Evolutionary conservation across 2,797 vertebrate species (phyloP).

Genomic region (Spinibarbus caldwelli): DNA sequence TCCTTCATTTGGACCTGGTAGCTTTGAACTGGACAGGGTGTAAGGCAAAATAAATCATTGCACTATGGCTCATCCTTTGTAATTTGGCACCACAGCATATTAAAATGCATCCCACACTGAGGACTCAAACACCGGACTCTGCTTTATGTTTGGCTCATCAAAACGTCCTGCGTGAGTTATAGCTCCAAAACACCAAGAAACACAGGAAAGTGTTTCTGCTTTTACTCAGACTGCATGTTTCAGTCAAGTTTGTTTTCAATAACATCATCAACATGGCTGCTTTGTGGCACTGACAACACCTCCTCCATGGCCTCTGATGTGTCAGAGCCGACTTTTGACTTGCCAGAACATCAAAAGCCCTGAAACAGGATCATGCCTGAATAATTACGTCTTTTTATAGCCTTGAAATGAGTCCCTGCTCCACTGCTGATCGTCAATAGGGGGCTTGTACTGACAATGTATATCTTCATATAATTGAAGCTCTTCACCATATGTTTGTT

Average conservation of each 20-base stretch:
- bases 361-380: constrained; percentile 65
- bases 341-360: constrained; percentile 57
- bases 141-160: constrained; percentile 54
- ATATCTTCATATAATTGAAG: constrained; percentile 73
- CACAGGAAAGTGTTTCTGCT: constrained; percentile 52
- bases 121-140: constrained; percentile 36
- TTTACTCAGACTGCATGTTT: constrained; percentile 49
- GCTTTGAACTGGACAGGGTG: constrained; percentile 56
- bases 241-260: constrained; percentile 53
- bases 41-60: constrained; percentile 59
- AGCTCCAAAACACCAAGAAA: constrained; percentile 50
- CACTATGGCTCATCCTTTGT: constrained; percentile 56
- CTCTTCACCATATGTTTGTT: constrained; percentile 56
- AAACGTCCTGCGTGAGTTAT: constrained; percentile 55
- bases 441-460: constrained; percentile 62
- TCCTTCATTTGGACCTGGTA: constrained; percentile 43
- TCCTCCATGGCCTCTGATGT: constrained; percentile 58
- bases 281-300: constrained; percentile 52
- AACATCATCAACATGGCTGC: constrained; percentile 58
- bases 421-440: constrained; percentile 61
- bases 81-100: constrained; percentile 57
- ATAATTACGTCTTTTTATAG: constrained; percentile 68
- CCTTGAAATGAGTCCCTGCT: constrained; percentile 58
- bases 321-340: constrained; percentile 60
- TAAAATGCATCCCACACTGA: constrained; percentile 48